Evolutionary conservation across 2,888 invertebrate genomes (phyloP).

Genomic region (Cylindroiulus punctatus): DNA sequence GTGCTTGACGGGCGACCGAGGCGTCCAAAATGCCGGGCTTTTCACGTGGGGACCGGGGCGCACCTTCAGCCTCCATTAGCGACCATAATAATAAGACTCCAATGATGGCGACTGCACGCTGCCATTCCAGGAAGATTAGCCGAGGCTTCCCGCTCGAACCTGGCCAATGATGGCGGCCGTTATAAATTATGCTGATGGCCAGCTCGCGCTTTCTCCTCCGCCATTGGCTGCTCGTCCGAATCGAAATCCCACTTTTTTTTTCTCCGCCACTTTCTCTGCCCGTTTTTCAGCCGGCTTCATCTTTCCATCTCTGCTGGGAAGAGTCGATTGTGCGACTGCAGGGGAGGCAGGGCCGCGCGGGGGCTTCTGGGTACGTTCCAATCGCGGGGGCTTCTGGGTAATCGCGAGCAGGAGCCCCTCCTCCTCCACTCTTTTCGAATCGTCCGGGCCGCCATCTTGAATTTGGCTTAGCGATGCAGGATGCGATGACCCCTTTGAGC

Average conservation of each 20-base stretch:
- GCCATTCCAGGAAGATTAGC: slow-evolving; percentile 30
- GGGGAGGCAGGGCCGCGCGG: background rate
- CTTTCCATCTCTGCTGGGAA: background rate
- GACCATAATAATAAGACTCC: slow-evolving; percentile 37
- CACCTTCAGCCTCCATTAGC: slow-evolving; percentile 26
- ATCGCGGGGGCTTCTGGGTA: background rate
- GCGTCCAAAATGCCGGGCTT: background rate
- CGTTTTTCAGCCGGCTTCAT: background rate
- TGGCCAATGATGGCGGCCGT: background rate
- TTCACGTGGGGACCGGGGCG: background rate
- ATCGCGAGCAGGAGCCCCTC: background rate
- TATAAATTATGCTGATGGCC: slow-evolving; percentile 38
- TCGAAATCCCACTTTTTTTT: background rate
- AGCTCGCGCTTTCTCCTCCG: background rate
- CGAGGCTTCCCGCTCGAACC: background rate
- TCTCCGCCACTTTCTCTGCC: background rate
- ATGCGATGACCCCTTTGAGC: background rate
- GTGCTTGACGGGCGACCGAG: background rate
- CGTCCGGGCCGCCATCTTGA: slow-evolving; percentile 9
- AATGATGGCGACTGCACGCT: slow-evolving; percentile 20
- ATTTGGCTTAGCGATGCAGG: background rate
- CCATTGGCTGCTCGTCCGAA: background rate
- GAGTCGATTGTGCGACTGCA: background rate
- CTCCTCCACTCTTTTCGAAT: background rate
- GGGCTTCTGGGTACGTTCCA: background rate